These are phyloP conservation scores for Perizoma affinitatum DNA, from an alignment of 2,888 invertebrate species.

Conservation along the genomic window DNA sequence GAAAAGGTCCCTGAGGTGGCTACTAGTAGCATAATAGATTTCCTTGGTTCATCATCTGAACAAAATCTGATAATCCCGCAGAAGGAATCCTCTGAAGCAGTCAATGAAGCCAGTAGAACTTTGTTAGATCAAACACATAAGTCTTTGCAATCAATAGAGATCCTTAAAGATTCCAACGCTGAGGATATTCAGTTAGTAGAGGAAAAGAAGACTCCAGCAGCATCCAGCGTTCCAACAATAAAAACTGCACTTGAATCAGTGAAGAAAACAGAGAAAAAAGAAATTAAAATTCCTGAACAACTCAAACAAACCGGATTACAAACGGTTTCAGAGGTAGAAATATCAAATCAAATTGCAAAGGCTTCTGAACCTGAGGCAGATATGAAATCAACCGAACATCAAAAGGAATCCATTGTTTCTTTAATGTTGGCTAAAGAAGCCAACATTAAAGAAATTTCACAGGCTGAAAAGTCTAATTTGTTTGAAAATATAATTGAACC, in stretches of 20 bases:
- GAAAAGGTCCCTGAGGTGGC: conserved; percentile 5
- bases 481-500: conserved; percentile 2
- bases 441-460: conserved; percentile 4
- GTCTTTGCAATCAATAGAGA: not conserved
- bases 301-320: conserved; percentile 5
- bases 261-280: conserved; percentile 6
- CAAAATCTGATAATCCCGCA: not conserved
- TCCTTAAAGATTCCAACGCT: not conserved
- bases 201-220: not conserved
- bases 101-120: conserved; percentile 7
- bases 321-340: conserved; percentile 3
- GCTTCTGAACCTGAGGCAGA: conserved; percentile 5
- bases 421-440: conserved; percentile 8
- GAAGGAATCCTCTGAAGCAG: conserved; percentile 7
- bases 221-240: not conserved
- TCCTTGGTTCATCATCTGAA: not conserved
- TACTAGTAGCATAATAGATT: conserved; percentile 1
- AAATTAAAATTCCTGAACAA: conserved; percentile 7
- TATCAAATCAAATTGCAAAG: conserved; percentile 3
- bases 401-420: not conserved
- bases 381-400: not conserved
- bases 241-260: not conserved
- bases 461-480: conserved; percentile 3
- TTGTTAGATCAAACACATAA: conserved; percentile 4
- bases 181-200: conserved; percentile 2